Evolutionary conservation across 2,797 vertebrate genomes (phyloP).

Genomic region (Australoheros facetus): DNA sequence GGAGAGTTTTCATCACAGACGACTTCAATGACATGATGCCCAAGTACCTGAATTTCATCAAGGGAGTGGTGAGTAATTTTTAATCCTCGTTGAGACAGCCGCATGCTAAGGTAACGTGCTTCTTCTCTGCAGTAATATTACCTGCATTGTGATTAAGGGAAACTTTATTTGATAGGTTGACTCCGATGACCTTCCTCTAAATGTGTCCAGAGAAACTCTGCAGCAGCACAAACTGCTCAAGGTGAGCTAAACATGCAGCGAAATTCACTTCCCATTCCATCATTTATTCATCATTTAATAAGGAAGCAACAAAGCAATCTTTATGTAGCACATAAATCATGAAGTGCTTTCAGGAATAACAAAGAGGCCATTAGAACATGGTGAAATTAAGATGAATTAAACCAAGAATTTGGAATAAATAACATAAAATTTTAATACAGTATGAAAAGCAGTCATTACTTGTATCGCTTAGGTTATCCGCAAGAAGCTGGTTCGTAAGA

Average conservation of each 20-base stretch:
- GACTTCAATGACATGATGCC: slow-evolving; percentile 99
- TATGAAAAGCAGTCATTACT: neutral
- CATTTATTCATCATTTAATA: neutral
- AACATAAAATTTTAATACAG: neutral
- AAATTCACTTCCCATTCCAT: neutral
- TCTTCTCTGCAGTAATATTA: neutral
- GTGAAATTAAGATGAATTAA: neutral
- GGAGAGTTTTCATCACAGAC: slow-evolving; percentile 97
- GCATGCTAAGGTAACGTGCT: neutral
- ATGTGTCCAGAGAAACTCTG: slow-evolving; percentile 97
- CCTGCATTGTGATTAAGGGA: slow-evolving; percentile 6
- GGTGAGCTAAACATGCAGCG: slow-evolving; percentile 73
- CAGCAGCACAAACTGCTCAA: slow-evolving; percentile 98
- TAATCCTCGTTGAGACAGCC: neutral
- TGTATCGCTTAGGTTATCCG: slow-evolving; percentile 89
- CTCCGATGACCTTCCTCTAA: slow-evolving; percentile 97
- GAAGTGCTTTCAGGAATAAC: neutral
- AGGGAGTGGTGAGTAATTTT: slow-evolving; percentile 92
- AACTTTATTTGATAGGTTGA: slow-evolving; percentile 85
- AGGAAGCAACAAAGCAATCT: neutral
- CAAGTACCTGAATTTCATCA: slow-evolving; percentile 97
- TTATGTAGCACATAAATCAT: neutral
- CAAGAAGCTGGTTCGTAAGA: slow-evolving; percentile 98
- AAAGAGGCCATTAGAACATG: neutral
- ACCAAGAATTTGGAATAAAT: neutral